Evolutionary conservation across 2,888 invertebrate genomes (phyloP), one percentile per base, ranked within the genome.

Genomic region (Eretmocerus hayati): DNA sequence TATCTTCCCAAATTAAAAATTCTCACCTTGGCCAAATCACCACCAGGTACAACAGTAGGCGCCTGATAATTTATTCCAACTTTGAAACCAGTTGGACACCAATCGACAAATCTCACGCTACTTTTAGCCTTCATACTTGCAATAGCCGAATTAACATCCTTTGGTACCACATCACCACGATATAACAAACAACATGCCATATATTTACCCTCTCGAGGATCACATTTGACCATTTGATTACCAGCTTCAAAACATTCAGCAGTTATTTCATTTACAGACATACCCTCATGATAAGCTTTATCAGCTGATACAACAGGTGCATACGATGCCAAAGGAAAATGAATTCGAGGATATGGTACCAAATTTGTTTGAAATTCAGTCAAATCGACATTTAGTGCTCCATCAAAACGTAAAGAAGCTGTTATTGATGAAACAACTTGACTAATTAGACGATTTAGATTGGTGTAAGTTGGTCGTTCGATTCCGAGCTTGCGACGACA

Each of bases 11-110:
- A n/a, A n/a, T n/a, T n/a, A n/a, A n/a, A n/a, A n/a, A n/a, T n/a
- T n/a, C 22, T 37, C 55, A 68, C 69, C 57, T 67, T 67, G 0
- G 69, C 67, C 20, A 69, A 57, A 53, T 69, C 69, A 16, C 69
- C 69, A 6, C 62, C 65, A 2, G 69, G 69, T 3, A 69, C 67
- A 5, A 64, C 62, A 2, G 69, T 69, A 0, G 68, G 69, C 5
- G 69, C 66, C 40, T 66, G 75, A 55, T 75, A 76, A 59, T 76
- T 76, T 21, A 76, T 76, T 2, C 74, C 74, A 32, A 85, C 85
- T 75, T 91, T 90, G 67, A 92, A 92, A 0, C 93, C 92, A 6
- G 92, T 92, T 2, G 92, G 92, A 67, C 91, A 90, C 90, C 91
- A 92, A 65, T 92, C 90, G n/a, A 93, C 92, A 64, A 95, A 95